Conservation (phyloP, 2,113 vertebrate genomes). For the Plectropomus leopardus region DNA sequence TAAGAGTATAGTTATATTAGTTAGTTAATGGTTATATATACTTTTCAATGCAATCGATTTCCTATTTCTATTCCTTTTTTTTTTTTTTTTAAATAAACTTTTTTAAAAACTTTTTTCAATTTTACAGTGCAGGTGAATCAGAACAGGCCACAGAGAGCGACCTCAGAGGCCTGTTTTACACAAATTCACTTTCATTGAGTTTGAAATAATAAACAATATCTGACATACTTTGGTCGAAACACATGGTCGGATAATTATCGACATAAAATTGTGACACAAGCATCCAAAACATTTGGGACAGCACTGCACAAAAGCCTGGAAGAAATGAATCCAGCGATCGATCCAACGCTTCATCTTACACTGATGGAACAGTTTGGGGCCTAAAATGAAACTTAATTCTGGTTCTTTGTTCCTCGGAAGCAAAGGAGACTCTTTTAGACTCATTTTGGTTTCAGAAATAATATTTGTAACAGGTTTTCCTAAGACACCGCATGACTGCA, state of each 20-base stretch:
- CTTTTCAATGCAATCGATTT: too few species aligned
- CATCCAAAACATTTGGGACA: conserved; percentile 26
- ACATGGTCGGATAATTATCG: not conserved
- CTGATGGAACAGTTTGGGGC: conserved; percentile 39
- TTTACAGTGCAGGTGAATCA: too few species aligned
- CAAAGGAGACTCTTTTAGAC: not conserved
- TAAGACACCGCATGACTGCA: not conserved
- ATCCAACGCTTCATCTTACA: conserved; percentile 65
- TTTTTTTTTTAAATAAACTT: too few species aligned
- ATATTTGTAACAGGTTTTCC: not conserved
- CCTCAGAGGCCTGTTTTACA: not conserved
- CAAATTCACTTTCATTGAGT: not conserved
- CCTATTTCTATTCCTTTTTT: too few species aligned
- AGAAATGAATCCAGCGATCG: conserved; percentile 52
- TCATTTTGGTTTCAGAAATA: not conserved
- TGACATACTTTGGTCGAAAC: not conserved
- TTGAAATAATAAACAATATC: not conserved
- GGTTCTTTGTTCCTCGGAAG: not conserved
- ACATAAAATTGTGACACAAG: not conserved
- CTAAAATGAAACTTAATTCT: conserved; percentile 38
- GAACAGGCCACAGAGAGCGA: conserved; percentile 9
- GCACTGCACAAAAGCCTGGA: conserved; percentile 30
- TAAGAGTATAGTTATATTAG: too few species aligned
- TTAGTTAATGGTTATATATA: too few species aligned
- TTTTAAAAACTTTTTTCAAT: too few species aligned